Evolutionary conservation across 2,113 vertebrate genomes (phyloP).

Genomic region (Alligator sinensis): DNA sequence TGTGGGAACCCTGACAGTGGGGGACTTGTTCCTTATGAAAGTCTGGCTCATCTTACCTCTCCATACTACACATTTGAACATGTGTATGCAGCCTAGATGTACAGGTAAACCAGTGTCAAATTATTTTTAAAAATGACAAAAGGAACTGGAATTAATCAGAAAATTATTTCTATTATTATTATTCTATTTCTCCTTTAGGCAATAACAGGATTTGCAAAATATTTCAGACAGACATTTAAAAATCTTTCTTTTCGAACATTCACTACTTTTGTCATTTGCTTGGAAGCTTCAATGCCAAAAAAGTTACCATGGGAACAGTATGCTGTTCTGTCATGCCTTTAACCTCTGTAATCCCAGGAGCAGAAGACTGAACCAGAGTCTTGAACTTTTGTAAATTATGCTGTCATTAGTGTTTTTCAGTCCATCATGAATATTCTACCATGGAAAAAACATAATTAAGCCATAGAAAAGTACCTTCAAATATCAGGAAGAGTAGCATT

Average conservation of each 20-base stretch:
- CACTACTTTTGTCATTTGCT: constrained; percentile 31
- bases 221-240: constrained; percentile 25
- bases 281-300: constrained; percentile 42
- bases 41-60: background rate
- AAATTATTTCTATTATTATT: background rate
- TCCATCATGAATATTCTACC: background rate
- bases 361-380: background rate
- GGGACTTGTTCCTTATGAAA: background rate
- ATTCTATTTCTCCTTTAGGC: background rate
- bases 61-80: background rate
- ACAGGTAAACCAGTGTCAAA: background rate
- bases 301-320: constrained; percentile 62
- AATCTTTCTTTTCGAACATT: constrained; percentile 29
- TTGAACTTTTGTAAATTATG: background rate
- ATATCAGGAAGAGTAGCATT: background rate
- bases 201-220: background rate
- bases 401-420: background rate
- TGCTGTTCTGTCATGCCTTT: constrained; percentile 19
- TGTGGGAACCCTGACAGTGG: background rate
- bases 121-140: background rate
- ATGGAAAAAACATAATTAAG: background rate
- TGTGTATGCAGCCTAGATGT: background rate
- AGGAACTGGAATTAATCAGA: background rate
- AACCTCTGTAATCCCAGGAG: background rate
- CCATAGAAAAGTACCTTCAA: background rate